These are phyloP conservation scores for Apodemia mormo DNA, from an alignment of 2,888 invertebrate species.

Conservation along the genomic window DNA sequence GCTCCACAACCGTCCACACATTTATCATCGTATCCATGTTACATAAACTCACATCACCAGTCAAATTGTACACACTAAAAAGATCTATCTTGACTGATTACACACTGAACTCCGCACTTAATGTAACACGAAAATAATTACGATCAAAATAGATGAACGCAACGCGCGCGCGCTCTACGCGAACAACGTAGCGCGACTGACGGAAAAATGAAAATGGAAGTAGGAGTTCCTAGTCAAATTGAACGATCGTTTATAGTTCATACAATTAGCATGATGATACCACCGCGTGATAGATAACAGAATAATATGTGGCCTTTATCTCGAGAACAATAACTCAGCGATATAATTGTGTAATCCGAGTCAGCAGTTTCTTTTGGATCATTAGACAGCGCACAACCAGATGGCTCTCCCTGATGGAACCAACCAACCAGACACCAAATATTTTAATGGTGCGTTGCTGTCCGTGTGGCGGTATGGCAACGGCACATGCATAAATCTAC, in stretches of 20 bases:
- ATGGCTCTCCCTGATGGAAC: no score
- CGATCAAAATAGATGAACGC: constrained; percentile 32
- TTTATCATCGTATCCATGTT: constrained; percentile 73
- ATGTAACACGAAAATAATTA: not conserved
- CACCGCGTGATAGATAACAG: not conserved
- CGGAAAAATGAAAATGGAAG: not conserved
- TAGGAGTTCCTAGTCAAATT: not conserved
- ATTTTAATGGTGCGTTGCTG: no score
- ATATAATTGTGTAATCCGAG: not conserved
- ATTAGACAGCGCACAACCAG: no score
- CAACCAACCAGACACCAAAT: no score
- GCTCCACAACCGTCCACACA: constrained; percentile 75
- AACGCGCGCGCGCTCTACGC: not conserved
- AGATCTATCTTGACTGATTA: not conserved
- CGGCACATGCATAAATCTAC: no score
- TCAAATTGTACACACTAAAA: constrained; percentile 31
- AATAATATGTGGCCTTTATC: not conserved
- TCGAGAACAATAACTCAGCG: not conserved
- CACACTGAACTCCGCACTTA: not conserved
- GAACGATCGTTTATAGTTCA: not conserved
- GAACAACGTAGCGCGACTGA: not conserved
- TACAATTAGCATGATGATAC: not conserved
- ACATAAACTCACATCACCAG: constrained; percentile 66
- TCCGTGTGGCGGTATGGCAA: no score
- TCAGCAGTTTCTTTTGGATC: no score